A percentile compares a stretch with the other conserved stretches of the same genome.
Conservation (phyloP, 2,797 vertebrate species). For the Acestrorhynchus altus region DNA sequence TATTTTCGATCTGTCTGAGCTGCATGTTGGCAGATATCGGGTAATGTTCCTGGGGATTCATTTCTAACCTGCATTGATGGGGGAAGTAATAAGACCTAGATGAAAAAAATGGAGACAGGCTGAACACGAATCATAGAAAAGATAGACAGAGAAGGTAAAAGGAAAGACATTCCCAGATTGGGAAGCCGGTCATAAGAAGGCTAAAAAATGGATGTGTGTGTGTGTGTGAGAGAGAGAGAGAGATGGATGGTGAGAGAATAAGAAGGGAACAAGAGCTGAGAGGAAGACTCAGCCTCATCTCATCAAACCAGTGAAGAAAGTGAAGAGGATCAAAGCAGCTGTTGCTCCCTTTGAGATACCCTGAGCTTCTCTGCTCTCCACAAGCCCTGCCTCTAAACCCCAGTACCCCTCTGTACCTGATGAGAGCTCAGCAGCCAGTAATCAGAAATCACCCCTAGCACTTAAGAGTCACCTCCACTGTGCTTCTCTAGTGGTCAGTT, state of each 20-base stretch:
- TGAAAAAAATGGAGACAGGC: neutral
- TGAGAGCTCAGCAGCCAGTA: neutral
- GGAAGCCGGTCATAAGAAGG: neutral
- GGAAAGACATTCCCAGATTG: neutral
- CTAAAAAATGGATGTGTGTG: neutral
- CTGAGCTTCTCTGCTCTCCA: slow-evolving; percentile 16
- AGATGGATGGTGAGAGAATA: neutral
- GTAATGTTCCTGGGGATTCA: slow-evolving; percentile 11
- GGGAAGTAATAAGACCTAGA: neutral
- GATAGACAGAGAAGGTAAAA: neutral
- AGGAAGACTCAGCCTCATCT: slow-evolving; percentile 47
- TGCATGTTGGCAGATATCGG: neutral
- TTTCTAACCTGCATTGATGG: slow-evolving; percentile 2
- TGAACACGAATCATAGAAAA: neutral
- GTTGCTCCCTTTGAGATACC: slow-evolving; percentile 37
- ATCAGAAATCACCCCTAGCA: neutral
- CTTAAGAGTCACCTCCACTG: neutral
- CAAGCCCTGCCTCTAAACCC: slow-evolving; percentile 2
- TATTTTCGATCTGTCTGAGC: slow-evolving; percentile 24
- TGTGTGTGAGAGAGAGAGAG: neutral
- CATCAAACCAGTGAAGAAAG: slow-evolving; percentile 45
- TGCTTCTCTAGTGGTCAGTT: neutral
- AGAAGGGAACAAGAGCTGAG: slow-evolving; percentile 35
- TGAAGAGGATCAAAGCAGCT: slow-evolving; percentile 46
- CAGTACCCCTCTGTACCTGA: neutral